Percentiles rank a stretch among this genome's conserved stretches.
Conservation (phyloP, 1,140 invertebrate genomes). For the Eumaeus atala region DNA sequence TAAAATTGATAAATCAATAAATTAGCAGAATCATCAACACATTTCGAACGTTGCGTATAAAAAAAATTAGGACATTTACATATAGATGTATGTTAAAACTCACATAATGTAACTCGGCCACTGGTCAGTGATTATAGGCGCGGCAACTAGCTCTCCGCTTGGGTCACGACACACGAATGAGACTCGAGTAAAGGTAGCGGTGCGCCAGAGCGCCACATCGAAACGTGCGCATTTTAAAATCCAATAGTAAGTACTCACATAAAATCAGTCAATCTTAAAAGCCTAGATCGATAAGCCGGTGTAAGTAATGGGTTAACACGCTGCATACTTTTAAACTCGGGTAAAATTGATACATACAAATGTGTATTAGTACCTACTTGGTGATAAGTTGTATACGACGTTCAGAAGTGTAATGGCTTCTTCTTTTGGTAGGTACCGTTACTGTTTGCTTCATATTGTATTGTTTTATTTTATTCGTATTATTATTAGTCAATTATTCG, state of each 20-base stretch:
- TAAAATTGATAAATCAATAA: neutral
- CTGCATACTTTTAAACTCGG: too few species aligned
- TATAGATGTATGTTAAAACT: neutral
- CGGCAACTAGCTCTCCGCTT: constrained; percentile 17
- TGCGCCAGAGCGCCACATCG: constrained; percentile 4
- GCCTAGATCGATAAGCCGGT: constrained; percentile 17
- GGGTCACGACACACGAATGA: constrained; percentile 24
- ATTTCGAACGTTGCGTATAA: neutral
- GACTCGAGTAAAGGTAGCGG: constrained; percentile 6
- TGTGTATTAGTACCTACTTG: too few species aligned
- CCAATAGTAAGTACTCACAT: constrained; percentile 16
- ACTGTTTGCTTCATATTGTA: too few species aligned
- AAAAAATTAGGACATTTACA: neutral
- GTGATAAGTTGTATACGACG: too few species aligned
- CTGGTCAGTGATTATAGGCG: constrained; percentile 13
- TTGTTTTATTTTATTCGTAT: too few species aligned
- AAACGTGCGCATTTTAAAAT: constrained; percentile 13
- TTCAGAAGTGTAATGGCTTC: too few species aligned
- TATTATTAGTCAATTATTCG: too few species aligned
- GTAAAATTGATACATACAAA: too few species aligned
- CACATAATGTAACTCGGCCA: neutral
- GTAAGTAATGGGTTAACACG: neutral
- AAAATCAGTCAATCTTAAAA: constrained; percentile 21
- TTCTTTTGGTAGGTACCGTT: too few species aligned
- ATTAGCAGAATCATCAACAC: neutral